These are phyloP conservation scores for Drosophila murphyi DNA, from an alignment of 1,140 invertebrate species.

Conservation along the genomic window DNA sequence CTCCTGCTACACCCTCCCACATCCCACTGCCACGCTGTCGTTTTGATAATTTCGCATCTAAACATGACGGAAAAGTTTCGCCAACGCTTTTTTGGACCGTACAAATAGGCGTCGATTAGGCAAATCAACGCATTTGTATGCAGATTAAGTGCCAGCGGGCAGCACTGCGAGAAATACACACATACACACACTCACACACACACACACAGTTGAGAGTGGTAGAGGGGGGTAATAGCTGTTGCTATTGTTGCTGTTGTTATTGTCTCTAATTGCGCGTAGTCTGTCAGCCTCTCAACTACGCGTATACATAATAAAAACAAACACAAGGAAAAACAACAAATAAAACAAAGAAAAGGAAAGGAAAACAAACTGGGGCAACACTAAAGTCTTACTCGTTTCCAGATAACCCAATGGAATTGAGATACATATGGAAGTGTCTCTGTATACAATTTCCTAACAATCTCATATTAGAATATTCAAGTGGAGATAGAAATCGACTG, in stretches of 20 bases:
- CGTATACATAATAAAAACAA: slow-evolving; percentile 64
- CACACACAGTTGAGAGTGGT: slow-evolving; percentile 4
- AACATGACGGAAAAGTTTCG: slow-evolving; percentile 56
- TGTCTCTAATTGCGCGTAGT: slow-evolving; percentile 73
- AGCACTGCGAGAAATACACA: slow-evolving; percentile 17
- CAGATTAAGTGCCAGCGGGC: slow-evolving; percentile 75
- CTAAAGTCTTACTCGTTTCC: not conserved
- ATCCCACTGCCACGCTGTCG: not conserved
- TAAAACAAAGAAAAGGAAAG: not conserved
- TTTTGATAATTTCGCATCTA: slow-evolving; percentile 57
- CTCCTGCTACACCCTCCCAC: not conserved
- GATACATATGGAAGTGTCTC: too few relatives aligned
- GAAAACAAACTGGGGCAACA: slow-evolving; percentile 37
- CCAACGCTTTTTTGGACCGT: slow-evolving; percentile 53
- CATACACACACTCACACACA: not conserved
- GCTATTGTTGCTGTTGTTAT: slow-evolving; percentile 34
- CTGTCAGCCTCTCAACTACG: slow-evolving; percentile 59
- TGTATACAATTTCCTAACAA: too few relatives aligned
- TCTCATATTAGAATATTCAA: too few relatives aligned
- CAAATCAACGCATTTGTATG: slow-evolving; percentile 83
- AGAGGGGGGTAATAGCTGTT: not conserved
- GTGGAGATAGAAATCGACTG: too few relatives aligned
- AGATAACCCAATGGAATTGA: too few relatives aligned
- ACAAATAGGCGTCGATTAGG: slow-evolving; percentile 82
- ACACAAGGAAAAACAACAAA: not conserved